These are phyloP conservation scores for Lota lota DNA, from an alignment of 2,113 vertebrate genomes.

Conservation along the genomic window DNA sequence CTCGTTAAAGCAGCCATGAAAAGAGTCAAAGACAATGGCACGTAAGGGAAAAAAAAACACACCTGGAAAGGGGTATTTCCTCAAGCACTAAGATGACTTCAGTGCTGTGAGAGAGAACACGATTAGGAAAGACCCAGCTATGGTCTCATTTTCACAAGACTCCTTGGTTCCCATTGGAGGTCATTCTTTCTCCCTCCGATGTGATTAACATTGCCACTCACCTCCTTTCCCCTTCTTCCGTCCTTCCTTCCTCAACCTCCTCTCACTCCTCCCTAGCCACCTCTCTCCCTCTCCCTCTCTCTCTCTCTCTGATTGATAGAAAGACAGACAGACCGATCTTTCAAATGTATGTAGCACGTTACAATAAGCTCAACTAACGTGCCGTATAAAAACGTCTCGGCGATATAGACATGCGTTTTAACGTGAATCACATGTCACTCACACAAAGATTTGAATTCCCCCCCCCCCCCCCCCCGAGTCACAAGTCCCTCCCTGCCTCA, in stretches of 20 bases:
- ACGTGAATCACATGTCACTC: too few species aligned
- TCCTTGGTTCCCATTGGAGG: constrained; percentile 17
- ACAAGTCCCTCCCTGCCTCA: too few species aligned
- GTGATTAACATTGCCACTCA: constrained; percentile 42
- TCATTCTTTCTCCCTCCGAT: constrained; percentile 41
- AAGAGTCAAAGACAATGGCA: too few species aligned
- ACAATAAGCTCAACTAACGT: too few species aligned
- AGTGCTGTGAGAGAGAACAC: constrained; percentile 5
- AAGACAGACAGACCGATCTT: constrained; percentile 13
- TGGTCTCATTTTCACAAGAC: constrained; percentile 38
- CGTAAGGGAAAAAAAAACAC: too few species aligned
- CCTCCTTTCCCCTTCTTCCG: constrained; percentile 20
- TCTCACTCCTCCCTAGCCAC: background rate
- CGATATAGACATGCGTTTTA: too few species aligned
- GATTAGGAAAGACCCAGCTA: constrained; percentile 21
- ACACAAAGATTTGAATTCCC: too few species aligned
- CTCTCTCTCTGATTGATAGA: background rate
- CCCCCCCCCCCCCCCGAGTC: too few species aligned
- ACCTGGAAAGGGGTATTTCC: too few species aligned
- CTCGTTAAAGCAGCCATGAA: too few species aligned
- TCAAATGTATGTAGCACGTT: background rate
- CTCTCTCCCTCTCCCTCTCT: too few species aligned
- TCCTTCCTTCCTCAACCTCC: constrained; percentile 19
- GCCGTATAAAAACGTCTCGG: too few species aligned
- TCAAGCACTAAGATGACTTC: background rate